A percentile compares a stretch with the other conserved stretches of the same genome.
Conservation (phyloP, 2,113 vertebrate genomes). For the Apodemus speciosus region DNA sequence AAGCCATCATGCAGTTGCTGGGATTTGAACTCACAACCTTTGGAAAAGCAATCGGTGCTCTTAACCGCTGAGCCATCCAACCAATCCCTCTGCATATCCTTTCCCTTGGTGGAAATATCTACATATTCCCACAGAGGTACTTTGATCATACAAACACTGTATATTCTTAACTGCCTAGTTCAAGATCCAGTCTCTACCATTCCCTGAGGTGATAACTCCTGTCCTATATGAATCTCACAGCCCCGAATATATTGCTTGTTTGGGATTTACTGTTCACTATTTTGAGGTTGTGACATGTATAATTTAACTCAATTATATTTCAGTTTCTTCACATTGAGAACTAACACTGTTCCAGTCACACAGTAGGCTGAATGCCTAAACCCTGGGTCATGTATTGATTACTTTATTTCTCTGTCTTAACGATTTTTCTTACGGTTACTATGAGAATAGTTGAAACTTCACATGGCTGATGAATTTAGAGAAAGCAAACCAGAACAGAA, state of each 20-base stretch:
- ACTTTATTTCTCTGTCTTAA: background rate
- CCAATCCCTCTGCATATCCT: background rate
- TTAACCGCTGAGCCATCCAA: no score
- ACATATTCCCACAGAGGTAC: background rate
- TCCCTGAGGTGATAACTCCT: background rate
- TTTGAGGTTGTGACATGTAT: conserved; percentile 17
- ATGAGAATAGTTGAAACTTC: conserved; percentile 35
- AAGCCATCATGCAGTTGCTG: no score
- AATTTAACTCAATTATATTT: conserved; percentile 47
- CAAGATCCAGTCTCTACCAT: background rate
- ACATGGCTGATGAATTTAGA: conserved; percentile 15
- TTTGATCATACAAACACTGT: background rate
- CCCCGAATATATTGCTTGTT: background rate
- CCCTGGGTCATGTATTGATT: background rate
- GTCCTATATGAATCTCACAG: background rate
- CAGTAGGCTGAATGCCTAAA: background rate
- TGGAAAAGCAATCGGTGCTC: no score
- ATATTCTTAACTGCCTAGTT: background rate
- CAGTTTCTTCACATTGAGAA: conserved; percentile 20
- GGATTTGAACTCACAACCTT: no score
- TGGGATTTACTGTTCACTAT: conserved; percentile 4
- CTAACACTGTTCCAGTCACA: background rate
- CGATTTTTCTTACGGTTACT: background rate
- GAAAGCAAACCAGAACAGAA: background rate
- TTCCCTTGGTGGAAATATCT: background rate